phyloP scores from a whole-genome alignment of 2,888 invertebrate species.

The Bugulina stolonifera region DNA sequence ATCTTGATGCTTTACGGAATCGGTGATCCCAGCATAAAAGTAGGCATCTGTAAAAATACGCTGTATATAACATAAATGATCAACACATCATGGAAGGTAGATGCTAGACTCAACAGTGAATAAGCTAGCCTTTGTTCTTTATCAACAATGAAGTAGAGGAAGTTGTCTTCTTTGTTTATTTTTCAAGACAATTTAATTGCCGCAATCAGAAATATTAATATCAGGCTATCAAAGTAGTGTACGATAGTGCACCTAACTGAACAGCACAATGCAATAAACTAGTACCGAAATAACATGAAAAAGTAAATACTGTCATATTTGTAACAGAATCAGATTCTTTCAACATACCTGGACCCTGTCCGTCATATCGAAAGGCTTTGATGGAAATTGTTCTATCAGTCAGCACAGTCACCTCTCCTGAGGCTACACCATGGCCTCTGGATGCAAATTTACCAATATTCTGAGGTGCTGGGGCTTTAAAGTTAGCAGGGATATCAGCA shows the following conservation, averaged over 20 bases:
- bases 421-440: slow-evolving; percentile 75
- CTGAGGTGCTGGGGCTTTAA: slow-evolving; percentile 75
- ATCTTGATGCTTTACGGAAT: not conserved
- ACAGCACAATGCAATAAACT: too few species aligned
- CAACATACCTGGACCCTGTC: slow-evolving; percentile 68
- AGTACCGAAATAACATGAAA: too few species aligned
- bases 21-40: not conserved
- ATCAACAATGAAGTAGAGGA: too few species aligned
- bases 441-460: slow-evolving; percentile 60
- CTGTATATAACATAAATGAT: not conserved
- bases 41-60: not conserved
- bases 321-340: too few species aligned
- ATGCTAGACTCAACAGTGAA: too few species aligned
- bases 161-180: too few species aligned
- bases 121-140: too few species aligned
- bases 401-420: slow-evolving; percentile 82
- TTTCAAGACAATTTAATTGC: too few species aligned
- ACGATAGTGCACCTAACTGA: too few species aligned
- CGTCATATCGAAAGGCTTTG: slow-evolving; percentile 85
- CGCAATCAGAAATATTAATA: too few species aligned
- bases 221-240: too few species aligned
- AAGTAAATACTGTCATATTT: too few species aligned
- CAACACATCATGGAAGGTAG: not conserved
- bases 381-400: slow-evolving; percentile 88
- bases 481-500: slow-evolving; percentile 55